Conservation (phyloP, 1,140 invertebrate genomes). For the Bilobella aurantiaca region DNA sequence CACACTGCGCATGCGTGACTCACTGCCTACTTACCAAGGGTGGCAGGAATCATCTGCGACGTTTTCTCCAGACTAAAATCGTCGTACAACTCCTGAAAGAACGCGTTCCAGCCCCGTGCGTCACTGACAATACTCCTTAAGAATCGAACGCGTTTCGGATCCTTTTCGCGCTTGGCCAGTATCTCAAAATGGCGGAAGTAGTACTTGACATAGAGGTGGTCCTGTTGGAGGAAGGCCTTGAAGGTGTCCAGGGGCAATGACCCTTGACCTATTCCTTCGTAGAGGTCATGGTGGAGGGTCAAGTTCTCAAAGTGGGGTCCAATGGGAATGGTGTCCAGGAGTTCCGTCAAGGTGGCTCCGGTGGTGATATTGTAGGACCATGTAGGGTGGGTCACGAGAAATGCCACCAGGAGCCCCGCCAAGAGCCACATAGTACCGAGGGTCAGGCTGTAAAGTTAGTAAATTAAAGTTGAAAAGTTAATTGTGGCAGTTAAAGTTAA, state of each 20-base stretch:
- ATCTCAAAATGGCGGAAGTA: slow-evolving; percentile 5
- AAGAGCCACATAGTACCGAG: no score
- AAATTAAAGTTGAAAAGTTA: no score
- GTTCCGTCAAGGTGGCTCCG: not conserved
- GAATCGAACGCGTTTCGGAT: not conserved
- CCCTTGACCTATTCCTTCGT: slow-evolving; percentile 1
- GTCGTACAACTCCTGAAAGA: slow-evolving; percentile 1
- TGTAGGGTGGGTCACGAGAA: no score
- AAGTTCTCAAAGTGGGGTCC: not conserved
- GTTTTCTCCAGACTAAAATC: not conserved
- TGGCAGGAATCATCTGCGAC: not conserved
- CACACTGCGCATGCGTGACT: not conserved
- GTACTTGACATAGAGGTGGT: slow-evolving; percentile 15
- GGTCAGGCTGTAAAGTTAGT: no score
- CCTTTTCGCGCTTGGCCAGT: slow-evolving; percentile 2
- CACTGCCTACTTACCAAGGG: slow-evolving; percentile 7
- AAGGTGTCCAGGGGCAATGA: slow-evolving; percentile 8
- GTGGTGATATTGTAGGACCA: not conserved
- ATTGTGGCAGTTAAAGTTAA: no score
- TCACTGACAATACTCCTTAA: not conserved
- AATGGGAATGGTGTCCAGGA: not conserved
- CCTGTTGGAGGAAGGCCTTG: slow-evolving; percentile 13
- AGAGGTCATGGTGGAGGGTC: not conserved
- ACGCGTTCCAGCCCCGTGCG: not conserved
- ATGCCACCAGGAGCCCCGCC: no score